Percentiles rank a stretch among this genome's conserved stretches.
phyloP scores from a whole-genome alignment of 2,888 invertebrate species.

The Homarus gammarus region DNA sequence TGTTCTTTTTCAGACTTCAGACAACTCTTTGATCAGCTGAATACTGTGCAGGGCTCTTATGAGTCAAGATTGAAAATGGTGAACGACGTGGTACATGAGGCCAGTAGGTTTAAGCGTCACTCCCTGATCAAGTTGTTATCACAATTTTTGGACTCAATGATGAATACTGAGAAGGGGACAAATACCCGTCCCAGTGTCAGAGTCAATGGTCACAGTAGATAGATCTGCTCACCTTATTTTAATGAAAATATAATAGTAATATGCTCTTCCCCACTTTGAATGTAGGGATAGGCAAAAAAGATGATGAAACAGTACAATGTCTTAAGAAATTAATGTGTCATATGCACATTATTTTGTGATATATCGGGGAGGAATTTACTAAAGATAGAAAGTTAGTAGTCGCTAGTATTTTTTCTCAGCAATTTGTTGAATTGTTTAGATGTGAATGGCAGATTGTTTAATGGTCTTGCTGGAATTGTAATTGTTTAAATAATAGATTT shows the following conservation, averaged over 20 bases:
- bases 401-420: background rate
- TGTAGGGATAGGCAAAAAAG: background rate
- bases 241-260: background rate
- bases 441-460: slow-evolving; percentile 12
- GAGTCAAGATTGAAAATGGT: slow-evolving; percentile 70
- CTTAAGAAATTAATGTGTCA: slow-evolving; percentile 24
- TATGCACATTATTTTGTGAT: slow-evolving; percentile 45
- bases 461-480: slow-evolving; percentile 8
- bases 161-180: slow-evolving; percentile 40
- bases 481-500: background rate
- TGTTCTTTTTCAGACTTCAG: slow-evolving; percentile 67
- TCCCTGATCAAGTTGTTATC: slow-evolving; percentile 71
- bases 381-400: slow-evolving; percentile 3
- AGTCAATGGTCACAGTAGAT: slow-evolving; percentile 72
- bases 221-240: slow-evolving; percentile 22
- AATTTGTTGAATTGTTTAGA: slow-evolving; percentile 16
- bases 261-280: slow-evolving; percentile 12
- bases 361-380: slow-evolving; percentile 9
- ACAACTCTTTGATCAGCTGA: slow-evolving; percentile 63
- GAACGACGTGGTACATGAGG: slow-evolving; percentile 75
- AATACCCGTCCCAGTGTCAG: slow-evolving; percentile 53
- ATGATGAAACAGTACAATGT: slow-evolving; percentile 54
- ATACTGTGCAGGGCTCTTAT: slow-evolving; percentile 71
- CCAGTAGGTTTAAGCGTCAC: slow-evolving; percentile 75
- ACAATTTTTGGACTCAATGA: slow-evolving; percentile 64